Percentiles rank a stretch among this genome's conserved stretches.
Evolutionary conservation across 1,140 invertebrate species (phyloP).

Genomic region (Heliothis subflexa): DNA sequence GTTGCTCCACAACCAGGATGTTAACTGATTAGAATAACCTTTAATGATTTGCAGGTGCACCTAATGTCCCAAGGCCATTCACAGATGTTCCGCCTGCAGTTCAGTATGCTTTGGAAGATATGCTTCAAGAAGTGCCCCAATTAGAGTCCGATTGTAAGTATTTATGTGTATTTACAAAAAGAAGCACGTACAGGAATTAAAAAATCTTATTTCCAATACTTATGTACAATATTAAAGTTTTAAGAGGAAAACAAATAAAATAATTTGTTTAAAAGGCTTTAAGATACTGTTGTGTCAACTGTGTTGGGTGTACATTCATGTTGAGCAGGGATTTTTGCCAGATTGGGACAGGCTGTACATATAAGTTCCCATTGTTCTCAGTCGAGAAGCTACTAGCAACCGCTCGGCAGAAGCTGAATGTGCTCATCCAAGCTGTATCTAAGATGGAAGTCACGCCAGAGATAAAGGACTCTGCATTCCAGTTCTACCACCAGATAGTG

Average conservation of each 20-base stretch:
- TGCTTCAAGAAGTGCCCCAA: constrained; percentile 71
- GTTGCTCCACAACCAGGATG: not conserved
- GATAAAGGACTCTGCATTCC: constrained; percentile 61
- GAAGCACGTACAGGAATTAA: not conserved
- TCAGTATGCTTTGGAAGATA: constrained; percentile 72
- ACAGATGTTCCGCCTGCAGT: constrained; percentile 61
- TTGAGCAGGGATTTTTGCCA: too few species aligned
- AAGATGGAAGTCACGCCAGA: constrained; percentile 75
- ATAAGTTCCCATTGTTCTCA: constrained; percentile 47
- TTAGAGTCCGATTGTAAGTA: constrained; percentile 75
- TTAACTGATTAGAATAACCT: not conserved
- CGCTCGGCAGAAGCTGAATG: constrained; percentile 71
- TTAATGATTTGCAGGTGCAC: constrained; percentile 58
- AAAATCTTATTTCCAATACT: too few species aligned
- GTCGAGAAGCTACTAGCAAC: constrained; percentile 75
- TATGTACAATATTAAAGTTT: too few species aligned
- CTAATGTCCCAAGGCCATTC: constrained; percentile 57
- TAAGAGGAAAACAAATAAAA: too few species aligned
- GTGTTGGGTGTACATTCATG: too few species aligned
- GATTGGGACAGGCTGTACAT: too few species aligned
- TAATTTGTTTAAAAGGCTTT: too few species aligned
- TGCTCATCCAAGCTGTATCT: constrained; percentile 71
- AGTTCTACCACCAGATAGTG: constrained; percentile 77
- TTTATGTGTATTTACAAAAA: not conserved
- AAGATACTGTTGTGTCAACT: too few species aligned